Conservation (phyloP, 2,797 vertebrate species). For the Megalops cyprinoides region DNA sequence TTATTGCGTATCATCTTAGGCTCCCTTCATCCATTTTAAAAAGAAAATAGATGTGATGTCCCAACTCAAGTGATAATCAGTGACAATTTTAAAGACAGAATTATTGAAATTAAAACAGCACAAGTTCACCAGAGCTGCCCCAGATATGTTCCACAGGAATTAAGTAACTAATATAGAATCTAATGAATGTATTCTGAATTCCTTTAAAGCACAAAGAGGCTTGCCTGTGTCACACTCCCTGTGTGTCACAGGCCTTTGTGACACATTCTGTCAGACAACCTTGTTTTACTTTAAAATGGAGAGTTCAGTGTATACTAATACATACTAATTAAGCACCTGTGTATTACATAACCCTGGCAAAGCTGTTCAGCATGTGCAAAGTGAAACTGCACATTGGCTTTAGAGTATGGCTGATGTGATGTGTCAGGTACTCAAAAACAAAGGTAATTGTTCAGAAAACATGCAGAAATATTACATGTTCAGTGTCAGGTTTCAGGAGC, state of each 20-base stretch:
- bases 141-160: not conserved
- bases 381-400: not conserved
- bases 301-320: not conserved
- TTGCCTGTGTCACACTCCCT: not conserved
- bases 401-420: not conserved
- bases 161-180: not conserved
- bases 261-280: not conserved
- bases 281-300: not conserved
- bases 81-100: not conserved
- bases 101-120: not conserved
- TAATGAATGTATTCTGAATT: not conserved
- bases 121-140: not conserved
- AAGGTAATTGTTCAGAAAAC: not conserved
- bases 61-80: not conserved
- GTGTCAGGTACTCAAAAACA: not conserved
- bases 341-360: not conserved
- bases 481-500: conserved; percentile 6
- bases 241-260: not conserved
- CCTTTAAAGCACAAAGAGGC: not conserved
- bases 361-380: not conserved
- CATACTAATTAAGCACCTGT: not conserved
- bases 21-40: not conserved
- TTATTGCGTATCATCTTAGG: too few species aligned
- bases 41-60: not conserved
- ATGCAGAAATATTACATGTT: too few species aligned